These are phyloP conservation scores for Bungarus multicinctus DNA, from an alignment of 2,113 vertebrate species.

Conservation along the genomic window DNA sequence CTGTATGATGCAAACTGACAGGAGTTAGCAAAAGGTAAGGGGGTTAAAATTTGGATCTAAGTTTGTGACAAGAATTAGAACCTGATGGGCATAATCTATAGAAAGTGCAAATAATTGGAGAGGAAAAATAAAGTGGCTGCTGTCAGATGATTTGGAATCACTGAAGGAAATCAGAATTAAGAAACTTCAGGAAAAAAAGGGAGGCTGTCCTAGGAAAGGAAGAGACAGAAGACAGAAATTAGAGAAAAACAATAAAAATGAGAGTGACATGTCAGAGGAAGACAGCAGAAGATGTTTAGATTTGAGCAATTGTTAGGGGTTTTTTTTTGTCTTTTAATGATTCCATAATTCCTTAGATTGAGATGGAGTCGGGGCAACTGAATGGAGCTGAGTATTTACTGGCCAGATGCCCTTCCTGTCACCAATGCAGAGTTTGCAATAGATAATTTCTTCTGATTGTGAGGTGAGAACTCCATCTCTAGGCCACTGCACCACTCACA, in stretches of 20 bases:
- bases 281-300: not conserved
- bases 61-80: not conserved
- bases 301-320: not conserved
- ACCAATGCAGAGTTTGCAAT: no score
- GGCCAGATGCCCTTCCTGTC: no score
- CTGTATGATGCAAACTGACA: not conserved
- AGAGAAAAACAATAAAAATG: not conserved
- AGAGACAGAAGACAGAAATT: not conserved
- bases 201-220: not conserved
- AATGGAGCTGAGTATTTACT: no score
- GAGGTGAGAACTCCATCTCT: no score
- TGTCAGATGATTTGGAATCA: not conserved
- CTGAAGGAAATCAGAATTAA: not conserved
- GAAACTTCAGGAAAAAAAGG: not conserved
- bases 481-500: not conserved
- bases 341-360: no score
- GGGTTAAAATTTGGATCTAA: not conserved
- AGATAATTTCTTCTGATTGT: no score
- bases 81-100: not conserved
- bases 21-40: not conserved
- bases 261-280: not conserved
- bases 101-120: not conserved
- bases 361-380: no score
- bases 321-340: no score
- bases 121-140: not conserved